Percentiles rank a stretch among this genome's conserved stretches.
These are phyloP conservation scores for Passer domesticus DNA, from an alignment of 2,113 vertebrate species.

Conservation along the genomic window DNA sequence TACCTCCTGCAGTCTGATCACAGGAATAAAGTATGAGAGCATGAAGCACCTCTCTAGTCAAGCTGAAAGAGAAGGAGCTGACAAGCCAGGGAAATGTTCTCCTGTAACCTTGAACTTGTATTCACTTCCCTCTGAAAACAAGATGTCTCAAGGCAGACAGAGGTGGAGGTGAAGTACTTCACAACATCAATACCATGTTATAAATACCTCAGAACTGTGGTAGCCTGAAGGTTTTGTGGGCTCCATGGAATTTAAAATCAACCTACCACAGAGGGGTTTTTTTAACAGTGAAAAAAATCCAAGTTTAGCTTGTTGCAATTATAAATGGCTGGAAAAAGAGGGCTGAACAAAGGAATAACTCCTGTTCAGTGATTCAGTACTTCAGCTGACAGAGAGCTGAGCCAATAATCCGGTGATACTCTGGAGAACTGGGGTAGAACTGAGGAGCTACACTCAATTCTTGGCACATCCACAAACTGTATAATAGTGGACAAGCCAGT, in stretches of 20 bases:
- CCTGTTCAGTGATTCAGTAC: constrained; percentile 1
- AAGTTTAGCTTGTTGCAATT: constrained; percentile 48
- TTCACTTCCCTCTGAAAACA: constrained; percentile 67
- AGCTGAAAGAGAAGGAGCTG: constrained; percentile 60
- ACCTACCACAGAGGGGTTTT: not conserved
- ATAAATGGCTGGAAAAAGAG: not conserved
- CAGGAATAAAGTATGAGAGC: constrained; percentile 28
- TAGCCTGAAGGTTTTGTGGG: constrained; percentile 54
- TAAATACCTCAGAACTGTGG: constrained; percentile 59
- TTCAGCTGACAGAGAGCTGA: not conserved
- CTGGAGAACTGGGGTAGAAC: not conserved
- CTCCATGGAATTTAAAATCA: constrained; percentile 61
- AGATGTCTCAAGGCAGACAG: constrained; percentile 64
- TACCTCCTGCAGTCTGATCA: constrained; percentile 52
- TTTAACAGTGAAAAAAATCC: not conserved
- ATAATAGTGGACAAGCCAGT: not conserved
- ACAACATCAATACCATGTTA: constrained; percentile 67
- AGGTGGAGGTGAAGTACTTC: constrained; percentile 62
- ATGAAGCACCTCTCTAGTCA: constrained; percentile 41
- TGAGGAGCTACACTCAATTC: constrained; percentile 2
- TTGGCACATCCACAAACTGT: constrained; percentile 3
- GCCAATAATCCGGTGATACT: constrained; percentile 18
- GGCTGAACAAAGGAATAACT: constrained; percentile 28
- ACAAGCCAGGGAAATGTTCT: constrained; percentile 58
- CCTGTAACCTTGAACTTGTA: constrained; percentile 66